Percentiles rank a stretch among this genome's conserved stretches.
These are phyloP conservation scores for Apodemia hepburni DNA, from an alignment of 2,888 invertebrate species.

Conservation along the genomic window DNA sequence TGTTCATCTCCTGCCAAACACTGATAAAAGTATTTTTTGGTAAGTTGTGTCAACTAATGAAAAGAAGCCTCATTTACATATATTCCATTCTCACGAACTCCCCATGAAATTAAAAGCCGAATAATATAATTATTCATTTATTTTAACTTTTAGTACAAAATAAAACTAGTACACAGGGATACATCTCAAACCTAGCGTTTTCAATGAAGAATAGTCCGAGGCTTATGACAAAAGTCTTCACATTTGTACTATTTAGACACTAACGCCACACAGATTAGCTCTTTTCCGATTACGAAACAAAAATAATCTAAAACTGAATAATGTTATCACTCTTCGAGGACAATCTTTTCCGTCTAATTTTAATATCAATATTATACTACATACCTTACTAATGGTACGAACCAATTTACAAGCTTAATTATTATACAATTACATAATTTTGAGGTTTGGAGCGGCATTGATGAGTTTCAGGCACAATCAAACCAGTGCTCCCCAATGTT, in stretches of 20 bases:
- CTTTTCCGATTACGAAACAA: constrained; percentile 70
- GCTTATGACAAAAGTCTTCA: constrained; percentile 81
- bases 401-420: constrained; percentile 59
- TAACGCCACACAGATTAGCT: constrained; percentile 77
- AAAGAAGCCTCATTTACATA: background rate
- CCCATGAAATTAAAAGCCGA: constrained; percentile 26
- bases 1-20: no score
- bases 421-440: constrained; percentile 66
- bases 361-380: constrained; percentile 45
- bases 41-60: no score
- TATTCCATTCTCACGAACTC: background rate
- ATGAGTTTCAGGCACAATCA: constrained; percentile 77
- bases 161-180: constrained; percentile 82
- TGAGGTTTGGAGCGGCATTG: constrained; percentile 79
- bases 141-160: constrained; percentile 81
- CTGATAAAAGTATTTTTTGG: no score
- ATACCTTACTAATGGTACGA: constrained; percentile 57
- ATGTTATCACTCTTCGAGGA: constrained; percentile 74
- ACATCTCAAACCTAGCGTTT: constrained; percentile 80
- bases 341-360: constrained; percentile 53
- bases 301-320: constrained; percentile 74
- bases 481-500: constrained; percentile 73
- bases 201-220: constrained; percentile 79
- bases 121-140: constrained; percentile 71
- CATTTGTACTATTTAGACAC: constrained; percentile 82